phyloP scores from a whole-genome alignment of 2,113 vertebrate species.

The Lepisosteus oculatus region DNA sequence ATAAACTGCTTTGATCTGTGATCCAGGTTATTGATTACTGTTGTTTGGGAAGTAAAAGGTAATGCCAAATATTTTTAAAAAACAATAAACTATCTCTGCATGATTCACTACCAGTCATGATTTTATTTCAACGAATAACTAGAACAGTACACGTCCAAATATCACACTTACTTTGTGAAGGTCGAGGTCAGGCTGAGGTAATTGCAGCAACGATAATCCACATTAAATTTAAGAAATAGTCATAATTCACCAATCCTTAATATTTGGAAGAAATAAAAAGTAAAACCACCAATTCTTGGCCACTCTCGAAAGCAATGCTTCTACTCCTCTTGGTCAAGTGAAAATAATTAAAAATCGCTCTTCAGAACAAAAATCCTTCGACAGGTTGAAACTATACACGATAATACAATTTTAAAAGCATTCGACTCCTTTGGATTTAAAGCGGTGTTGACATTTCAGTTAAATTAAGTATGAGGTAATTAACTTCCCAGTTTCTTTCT shows the following conservation, averaged over 20 bases:
- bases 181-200: slow-evolving; percentile 65
- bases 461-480: slow-evolving; percentile 66
- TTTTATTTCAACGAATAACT: too few species aligned
- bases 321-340: slow-evolving; percentile 19
- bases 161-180: slow-evolving; percentile 68
- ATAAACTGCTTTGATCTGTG: too few species aligned
- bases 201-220: slow-evolving; percentile 63
- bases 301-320: slow-evolving; percentile 36
- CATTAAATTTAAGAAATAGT: slow-evolving; percentile 39
- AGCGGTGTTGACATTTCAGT: slow-evolving; percentile 47
- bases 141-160: background rate
- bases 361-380: slow-evolving; percentile 18
- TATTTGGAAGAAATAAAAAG: slow-evolving; percentile 33
- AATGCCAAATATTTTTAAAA: too few species aligned
- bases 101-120: too few species aligned
- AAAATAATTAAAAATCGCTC: background rate
- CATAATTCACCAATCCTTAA: slow-evolving; percentile 49
- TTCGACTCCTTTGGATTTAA: slow-evolving; percentile 60
- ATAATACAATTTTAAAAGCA: slow-evolving; percentile 24
- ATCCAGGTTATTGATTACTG: too few species aligned
- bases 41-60: too few species aligned
- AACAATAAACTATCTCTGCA: too few species aligned
- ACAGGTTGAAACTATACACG: slow-evolving; percentile 6
- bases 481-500: slow-evolving; percentile 43
- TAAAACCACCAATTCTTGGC: slow-evolving; percentile 44